Base-by-base conservation (phyloP, 1,140 invertebrate genomes). In the Macrobrachium rosenbergii region DNA sequence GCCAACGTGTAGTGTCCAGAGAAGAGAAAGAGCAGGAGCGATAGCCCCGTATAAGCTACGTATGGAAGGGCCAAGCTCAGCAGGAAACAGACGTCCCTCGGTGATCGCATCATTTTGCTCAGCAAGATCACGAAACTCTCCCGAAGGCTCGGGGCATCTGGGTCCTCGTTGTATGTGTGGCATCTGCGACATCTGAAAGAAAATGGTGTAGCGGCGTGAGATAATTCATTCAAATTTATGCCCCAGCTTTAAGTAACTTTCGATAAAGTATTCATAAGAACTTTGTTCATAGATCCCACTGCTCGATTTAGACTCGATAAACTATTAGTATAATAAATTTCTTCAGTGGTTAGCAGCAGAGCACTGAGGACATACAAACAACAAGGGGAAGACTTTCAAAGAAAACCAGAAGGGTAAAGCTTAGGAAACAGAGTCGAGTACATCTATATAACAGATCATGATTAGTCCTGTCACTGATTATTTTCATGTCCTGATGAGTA, bases 131-230 rank as follows among this genome's bases (percentile, higher is more conserved):
- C 60, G 37, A 28, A 84, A 23, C 82, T 84, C 60, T 84, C 82
- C 12, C 82, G 69, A 58, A 84, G 37, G n/a, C 73, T 63, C 14
- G 82, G 82, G 19, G 82, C 82, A 12, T 77, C 73, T 2, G 82
- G 82, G 82, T 84, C 82, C 73, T 84, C 82, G 19, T 64, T 76
- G 82, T 64, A 84, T 23, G 60, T 43, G 59, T 84, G 73, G 59
- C 82, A 84, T 17, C 82, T 59, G 0, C 73, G 58, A 62, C 82
- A 84, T 19, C 82, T 84, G 73, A 58, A 43, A 23, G 28, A 6
- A 45, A 6, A 19, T 69, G 64, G 8, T 19, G 21, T 2, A 64
- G 63, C 21, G 63, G 5, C 63, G 21, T 64, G 63, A 19, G 17
- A 21, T 64, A 64, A 17, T 64, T 64, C 63, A 64, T 64, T 21